phyloP scores from a whole-genome alignment of 2,113 vertebrate genomes.

The Willisornis vidua region DNA sequence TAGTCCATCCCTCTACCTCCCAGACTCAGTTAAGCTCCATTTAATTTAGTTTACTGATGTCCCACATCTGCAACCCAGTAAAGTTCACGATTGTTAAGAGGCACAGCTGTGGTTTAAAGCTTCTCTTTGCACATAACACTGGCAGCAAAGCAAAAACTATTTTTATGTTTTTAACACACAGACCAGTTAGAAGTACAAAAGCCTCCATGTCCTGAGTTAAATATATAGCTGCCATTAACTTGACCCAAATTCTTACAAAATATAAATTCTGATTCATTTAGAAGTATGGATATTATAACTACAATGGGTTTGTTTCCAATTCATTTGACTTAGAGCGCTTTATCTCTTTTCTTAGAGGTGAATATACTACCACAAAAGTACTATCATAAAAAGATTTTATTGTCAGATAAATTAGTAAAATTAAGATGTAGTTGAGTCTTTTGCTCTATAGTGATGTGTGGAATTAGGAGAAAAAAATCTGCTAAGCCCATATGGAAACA shows the following conservation, averaged over 20 bases:
- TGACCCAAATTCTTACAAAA: constrained; percentile 50
- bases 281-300: constrained; percentile 44
- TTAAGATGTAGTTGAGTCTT: constrained; percentile 37
- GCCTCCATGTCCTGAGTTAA: constrained; percentile 13
- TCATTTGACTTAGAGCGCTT: constrained; percentile 14
- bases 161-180: constrained; percentile 66
- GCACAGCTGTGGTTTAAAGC: constrained; percentile 68
- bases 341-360: constrained; percentile 32
- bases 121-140: constrained; percentile 39
- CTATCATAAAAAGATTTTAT: constrained; percentile 22
- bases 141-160: constrained; percentile 59
- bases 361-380: constrained; percentile 19
- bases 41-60: constrained; percentile 60
- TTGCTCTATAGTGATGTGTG: not conserved
- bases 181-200: constrained; percentile 42
- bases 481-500: constrained; percentile 43
- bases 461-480: constrained; percentile 25
- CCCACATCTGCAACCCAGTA: constrained; percentile 71
- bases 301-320: constrained; percentile 54
- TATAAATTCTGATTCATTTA: constrained; percentile 43
- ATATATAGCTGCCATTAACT: constrained; percentile 38
- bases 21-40: constrained; percentile 31
- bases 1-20: not conserved
- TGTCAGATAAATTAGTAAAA: constrained; percentile 53
- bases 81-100: constrained; percentile 57